Conservation (phyloP, 2,113 vertebrate species). For the Baryphthengus martii region DNA sequence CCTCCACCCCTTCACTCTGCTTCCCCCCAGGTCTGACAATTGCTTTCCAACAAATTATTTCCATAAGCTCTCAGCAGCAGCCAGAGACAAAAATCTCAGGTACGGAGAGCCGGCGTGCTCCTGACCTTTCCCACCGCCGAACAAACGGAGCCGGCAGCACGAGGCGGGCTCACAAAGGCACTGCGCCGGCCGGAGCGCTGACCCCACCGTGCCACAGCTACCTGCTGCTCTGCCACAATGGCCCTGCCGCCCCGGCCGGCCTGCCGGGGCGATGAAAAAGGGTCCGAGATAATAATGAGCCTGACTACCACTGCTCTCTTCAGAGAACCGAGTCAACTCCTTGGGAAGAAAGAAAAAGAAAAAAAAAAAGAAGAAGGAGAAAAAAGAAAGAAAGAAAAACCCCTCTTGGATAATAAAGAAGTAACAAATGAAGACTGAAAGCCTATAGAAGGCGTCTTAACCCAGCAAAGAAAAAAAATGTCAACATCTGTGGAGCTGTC, state of each 20-base stretch:
- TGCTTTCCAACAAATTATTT: constrained; percentile 54
- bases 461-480: constrained; percentile 85
- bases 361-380: neutral
- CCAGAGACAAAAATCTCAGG: constrained; percentile 77
- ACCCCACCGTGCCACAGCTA: constrained; percentile 79
- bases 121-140: constrained; percentile 83
- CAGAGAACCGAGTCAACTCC: constrained; percentile 74
- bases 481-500: constrained; percentile 91
- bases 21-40: rapidly evolving
- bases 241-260: constrained; percentile 75
- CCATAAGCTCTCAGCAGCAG: constrained; percentile 23
- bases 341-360: constrained; percentile 63
- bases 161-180: constrained; percentile 69
- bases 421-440: constrained; percentile 89
- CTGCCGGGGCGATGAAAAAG: constrained; percentile 76
- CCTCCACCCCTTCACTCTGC: neutral
- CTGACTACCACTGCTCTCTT: constrained; percentile 83
- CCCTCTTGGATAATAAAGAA: constrained; percentile 84
- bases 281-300: constrained; percentile 81
- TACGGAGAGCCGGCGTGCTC: constrained; percentile 70
- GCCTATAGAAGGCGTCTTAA: constrained; percentile 92
- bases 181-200: constrained; percentile 64
- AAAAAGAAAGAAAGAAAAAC: constrained; percentile 64
- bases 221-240: constrained; percentile 93
- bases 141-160: constrained; percentile 64